These are phyloP conservation scores for Pristionchus japonicus DNA, from an alignment of 2,888 invertebrate species.

Conservation along the genomic window DNA sequence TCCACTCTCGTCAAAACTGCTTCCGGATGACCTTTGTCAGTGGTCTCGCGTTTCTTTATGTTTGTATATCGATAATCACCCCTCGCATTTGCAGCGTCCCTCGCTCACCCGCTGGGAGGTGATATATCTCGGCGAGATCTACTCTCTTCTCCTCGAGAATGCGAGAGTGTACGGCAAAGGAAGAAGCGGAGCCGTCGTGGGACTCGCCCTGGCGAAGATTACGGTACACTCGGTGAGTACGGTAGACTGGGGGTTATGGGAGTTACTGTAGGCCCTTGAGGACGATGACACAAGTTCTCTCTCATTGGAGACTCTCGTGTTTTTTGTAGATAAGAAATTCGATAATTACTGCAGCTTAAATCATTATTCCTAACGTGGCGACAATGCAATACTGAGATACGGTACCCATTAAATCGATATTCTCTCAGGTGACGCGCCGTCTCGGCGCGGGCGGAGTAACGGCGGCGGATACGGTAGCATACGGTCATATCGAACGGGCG, in stretches of 20 bases:
- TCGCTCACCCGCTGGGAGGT: conserved; percentile 59
- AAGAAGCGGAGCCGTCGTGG: conserved; percentile 51
- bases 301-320: too few relatives aligned
- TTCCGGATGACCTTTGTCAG: too few relatives aligned
- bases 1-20: too few relatives aligned
- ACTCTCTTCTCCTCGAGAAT: conserved; percentile 50
- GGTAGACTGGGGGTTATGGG: too few relatives aligned
- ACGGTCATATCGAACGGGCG: conserved; percentile 9
- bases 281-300: too few relatives aligned
- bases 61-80: not conserved
- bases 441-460: conserved; percentile 18
- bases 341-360: too few relatives aligned
- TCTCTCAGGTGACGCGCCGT: not conserved
- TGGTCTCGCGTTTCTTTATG: too few relatives aligned
- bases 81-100: not conserved
- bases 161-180: conserved; percentile 55
- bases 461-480: conserved; percentile 29
- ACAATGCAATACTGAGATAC: not conserved
- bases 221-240: conserved; percentile 17
- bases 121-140: conserved; percentile 59
- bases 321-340: too few relatives aligned
- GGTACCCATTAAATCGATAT: not conserved
- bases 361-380: too few relatives aligned
- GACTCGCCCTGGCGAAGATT: conserved; percentile 44
- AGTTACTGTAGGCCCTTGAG: too few relatives aligned